A percentile compares a stretch with the other conserved stretches of the same genome.
phyloP scores from a whole-genome alignment of 2,113 vertebrate species.

The Brienomyrus brachyistius region DNA sequence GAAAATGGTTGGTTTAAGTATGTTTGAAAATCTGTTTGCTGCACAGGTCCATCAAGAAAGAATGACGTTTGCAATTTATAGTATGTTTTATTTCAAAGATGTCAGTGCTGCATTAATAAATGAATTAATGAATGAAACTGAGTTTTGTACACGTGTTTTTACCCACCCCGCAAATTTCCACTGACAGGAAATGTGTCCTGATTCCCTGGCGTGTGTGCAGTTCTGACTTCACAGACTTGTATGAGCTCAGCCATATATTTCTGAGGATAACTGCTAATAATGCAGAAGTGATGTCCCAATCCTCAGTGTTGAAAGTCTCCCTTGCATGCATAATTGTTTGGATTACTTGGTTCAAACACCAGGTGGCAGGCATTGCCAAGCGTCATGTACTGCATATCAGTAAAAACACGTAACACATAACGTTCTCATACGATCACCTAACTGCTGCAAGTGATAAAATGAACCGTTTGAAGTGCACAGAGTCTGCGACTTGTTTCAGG shows the following conservation, averaged over 20 bases:
- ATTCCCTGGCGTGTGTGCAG: not conserved
- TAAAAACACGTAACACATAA: not conserved
- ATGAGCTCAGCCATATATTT: not conserved
- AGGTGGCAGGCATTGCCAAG: conserved; percentile 1
- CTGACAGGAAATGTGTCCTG: not conserved
- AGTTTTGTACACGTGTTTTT: not conserved
- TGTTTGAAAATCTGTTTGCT: not conserved
- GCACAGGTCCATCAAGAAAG: not conserved
- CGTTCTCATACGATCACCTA: not conserved
- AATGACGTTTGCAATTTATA: not conserved
- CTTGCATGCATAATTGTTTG: not conserved
- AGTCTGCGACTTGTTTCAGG: not conserved
- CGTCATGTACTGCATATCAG: not conserved
- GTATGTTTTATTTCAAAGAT: not conserved
- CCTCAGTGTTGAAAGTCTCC: not conserved
- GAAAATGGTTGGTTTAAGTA: not conserved
- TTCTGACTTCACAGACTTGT: not conserved
- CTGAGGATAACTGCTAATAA: not conserved
- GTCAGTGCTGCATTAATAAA: not conserved
- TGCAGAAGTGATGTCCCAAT: not conserved
- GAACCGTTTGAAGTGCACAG: not conserved
- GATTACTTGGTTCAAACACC: not conserved
- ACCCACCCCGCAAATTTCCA: not conserved
- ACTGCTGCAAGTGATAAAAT: not conserved
- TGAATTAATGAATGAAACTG: not conserved